Percentiles rank a stretch among this genome's conserved stretches.
phyloP scores from a whole-genome alignment of 2,888 invertebrate genomes.

The Agrypnus murinus region DNA sequence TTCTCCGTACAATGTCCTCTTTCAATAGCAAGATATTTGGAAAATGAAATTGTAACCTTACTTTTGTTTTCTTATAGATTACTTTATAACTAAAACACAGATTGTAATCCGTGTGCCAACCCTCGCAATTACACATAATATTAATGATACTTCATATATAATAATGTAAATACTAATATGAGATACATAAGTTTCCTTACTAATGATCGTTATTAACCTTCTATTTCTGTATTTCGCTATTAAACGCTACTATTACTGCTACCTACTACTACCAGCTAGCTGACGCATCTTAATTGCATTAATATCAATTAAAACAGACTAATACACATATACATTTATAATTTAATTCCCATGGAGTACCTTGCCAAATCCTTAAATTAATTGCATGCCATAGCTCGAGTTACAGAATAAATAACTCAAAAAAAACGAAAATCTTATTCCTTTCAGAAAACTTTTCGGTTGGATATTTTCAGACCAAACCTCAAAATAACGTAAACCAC shows the following conservation, averaged over 20 bases:
- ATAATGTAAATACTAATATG: too few relatives aligned
- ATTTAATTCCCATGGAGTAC: not conserved
- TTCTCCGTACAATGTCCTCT: too few relatives aligned
- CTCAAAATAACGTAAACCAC: constrained; percentile 9
- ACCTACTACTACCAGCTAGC: not conserved
- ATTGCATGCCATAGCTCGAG: not conserved
- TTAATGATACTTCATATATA: too few relatives aligned
- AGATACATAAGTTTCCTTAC: not conserved
- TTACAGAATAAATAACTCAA: not conserved
- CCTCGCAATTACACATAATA: too few relatives aligned
- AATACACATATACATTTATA: not conserved
- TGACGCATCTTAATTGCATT: not conserved
- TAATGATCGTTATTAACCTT: constrained; percentile 4
- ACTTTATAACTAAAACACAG: too few relatives aligned
- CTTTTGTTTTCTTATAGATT: too few relatives aligned
- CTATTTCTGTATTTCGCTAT: not conserved
- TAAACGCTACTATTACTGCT: not conserved
- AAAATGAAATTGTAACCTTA: too few relatives aligned
- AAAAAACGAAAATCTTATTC: not conserved
- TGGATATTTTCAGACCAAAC: not conserved
- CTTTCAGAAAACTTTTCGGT: not conserved
- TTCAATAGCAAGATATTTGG: too few relatives aligned
- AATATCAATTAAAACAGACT: not conserved
- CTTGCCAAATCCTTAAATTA: not conserved
- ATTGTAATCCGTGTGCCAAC: too few relatives aligned